Evolutionary conservation across 2,113 vertebrate species (phyloP).

Genomic region (mouse (Mus musculus)): DNA sequence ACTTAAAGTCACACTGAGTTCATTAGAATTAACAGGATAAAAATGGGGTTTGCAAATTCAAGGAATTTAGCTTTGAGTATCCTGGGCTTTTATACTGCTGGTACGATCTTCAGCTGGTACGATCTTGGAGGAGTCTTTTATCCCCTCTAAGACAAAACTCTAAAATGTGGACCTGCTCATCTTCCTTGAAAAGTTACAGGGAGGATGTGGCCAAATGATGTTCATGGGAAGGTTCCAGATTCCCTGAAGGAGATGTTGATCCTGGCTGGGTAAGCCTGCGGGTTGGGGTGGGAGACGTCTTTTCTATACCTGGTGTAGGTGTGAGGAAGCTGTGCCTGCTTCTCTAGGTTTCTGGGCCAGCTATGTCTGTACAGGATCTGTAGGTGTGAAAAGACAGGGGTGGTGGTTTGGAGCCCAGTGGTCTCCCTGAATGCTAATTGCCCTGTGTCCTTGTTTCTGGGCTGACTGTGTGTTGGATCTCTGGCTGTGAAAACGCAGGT

Average conservation of each 20-base stretch:
- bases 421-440: slow-evolving; percentile 86
- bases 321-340: background rate
- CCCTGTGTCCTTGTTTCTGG: slow-evolving; percentile 86
- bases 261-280: background rate
- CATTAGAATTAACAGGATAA: background rate
- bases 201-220: background rate
- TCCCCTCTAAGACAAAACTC: background rate
- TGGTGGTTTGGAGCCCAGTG: slow-evolving; percentile 80
- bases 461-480: slow-evolving; percentile 3
- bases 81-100: background rate
- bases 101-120: background rate
- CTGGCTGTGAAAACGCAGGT: slow-evolving; percentile 74
- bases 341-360: background rate
- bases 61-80: background rate
- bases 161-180: background rate
- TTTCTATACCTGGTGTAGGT: background rate
- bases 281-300: background rate
- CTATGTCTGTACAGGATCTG: background rate
- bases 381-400: slow-evolving; percentile 73
- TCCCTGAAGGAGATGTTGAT: background rate
- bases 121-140: background rate
- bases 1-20: background rate
- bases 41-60: background rate
- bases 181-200: background rate
- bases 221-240: accelerated